Base-by-base conservation (phyloP, 2,113 vertebrate species). In the Mola mola region DNA sequence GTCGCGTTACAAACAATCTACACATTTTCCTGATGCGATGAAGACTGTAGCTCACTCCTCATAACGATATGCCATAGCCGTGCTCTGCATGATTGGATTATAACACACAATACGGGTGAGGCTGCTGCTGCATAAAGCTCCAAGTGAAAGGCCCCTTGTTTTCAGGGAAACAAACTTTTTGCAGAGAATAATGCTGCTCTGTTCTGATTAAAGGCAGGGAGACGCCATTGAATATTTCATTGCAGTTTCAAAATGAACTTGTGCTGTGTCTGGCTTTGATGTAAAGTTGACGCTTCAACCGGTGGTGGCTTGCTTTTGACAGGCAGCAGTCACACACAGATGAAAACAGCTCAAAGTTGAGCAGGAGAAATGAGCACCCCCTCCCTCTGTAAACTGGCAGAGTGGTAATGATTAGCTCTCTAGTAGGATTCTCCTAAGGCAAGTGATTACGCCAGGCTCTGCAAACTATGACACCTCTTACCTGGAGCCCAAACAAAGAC, bases 401-500 rank as follows among this genome's bases (percentile, higher is more conserved):
- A 66, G 67, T 43, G 68, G 56, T 74, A 66, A 84, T 87, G 83
- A 90, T 87, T 63, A 78, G 72, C 60, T 79, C 74, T 72, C 68
- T 29, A 22, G 64, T 66, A 70, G 71, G 41, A 68, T 68, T 57
- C 67, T 85, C 88, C 82, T 57, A 57, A 72, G 83, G 81, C 66
- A 20, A 79, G 72, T 81, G 85, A 89, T 87, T 83, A 90, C 36
- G 49, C 74, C 71, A 72, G 36, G 50, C 67, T 88, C 77, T 64
- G 79, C 71, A 78, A 77, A 87, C 78, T 72, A 69, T 75, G 81
- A 84, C 78, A 87, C 78, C 63, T 84, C 72, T 87, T 78, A 89
- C 89, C 87, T 85, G 86, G 51, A 88, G 88, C 83, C 73, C 70
- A 85, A 87, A 88, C 86, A 79, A 82, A 86, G 68, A 79, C 40